phyloP scores from a whole-genome alignment of 2,888 invertebrate species.

The Brenthis ino region DNA sequence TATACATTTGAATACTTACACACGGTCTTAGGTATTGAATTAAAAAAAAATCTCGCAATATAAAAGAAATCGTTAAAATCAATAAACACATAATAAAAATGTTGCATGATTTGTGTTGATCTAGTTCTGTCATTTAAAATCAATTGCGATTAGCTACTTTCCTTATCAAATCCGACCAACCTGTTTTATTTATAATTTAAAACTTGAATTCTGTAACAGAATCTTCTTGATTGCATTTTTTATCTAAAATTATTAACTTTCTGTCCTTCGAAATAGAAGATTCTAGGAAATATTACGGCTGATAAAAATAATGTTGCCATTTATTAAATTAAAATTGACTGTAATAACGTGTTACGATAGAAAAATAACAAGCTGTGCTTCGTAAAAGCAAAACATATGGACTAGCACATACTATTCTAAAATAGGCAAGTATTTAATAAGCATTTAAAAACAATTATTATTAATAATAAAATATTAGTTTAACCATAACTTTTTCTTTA shows the following conservation, averaged over 20 bases:
- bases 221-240: slow-evolving; percentile 18
- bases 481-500: no score
- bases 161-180: slow-evolving; percentile 32
- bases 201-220: slow-evolving; percentile 18
- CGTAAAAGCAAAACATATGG: no score
- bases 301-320: no score
- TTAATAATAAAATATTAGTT: no score
- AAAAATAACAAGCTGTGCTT: no score
- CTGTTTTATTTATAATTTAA: slow-evolving; percentile 27
- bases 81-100: slow-evolving; percentile 26
- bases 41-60: neutral
- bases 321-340: no score
- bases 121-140: slow-evolving; percentile 31
- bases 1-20: neutral
- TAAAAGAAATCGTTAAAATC: slow-evolving; percentile 24
- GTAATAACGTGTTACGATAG: no score
- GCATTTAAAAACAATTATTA: no score
- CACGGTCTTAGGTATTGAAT: neutral
- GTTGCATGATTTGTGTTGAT: slow-evolving; percentile 33
- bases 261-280: slow-evolving; percentile 14
- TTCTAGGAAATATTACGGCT: slow-evolving; percentile 8
- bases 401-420: no score
- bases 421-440: no score
- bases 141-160: slow-evolving; percentile 30
- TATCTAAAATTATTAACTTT: neutral